Conservation (phyloP, 2,797 vertebrate genomes). For the Lerista edwardsae region DNA sequence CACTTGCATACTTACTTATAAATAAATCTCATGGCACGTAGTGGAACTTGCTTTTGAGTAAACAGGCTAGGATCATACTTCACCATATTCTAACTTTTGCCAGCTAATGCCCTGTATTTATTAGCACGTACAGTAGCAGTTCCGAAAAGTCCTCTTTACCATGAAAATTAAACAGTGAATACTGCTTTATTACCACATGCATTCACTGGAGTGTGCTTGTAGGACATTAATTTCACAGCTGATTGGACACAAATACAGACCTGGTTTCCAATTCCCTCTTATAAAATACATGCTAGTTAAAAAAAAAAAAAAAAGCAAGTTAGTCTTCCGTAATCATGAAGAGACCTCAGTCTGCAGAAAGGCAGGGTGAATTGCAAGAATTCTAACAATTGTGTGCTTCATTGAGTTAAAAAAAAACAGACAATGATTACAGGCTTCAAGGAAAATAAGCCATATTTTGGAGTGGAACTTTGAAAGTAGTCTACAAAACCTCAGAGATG, state of each 20-base stretch:
- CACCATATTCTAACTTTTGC: neutral
- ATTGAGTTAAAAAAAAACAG: constrained; percentile 11
- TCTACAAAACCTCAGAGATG: constrained; percentile 30
- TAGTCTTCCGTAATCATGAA: constrained; percentile 38
- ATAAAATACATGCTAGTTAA: constrained; percentile 52
- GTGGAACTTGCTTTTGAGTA: neutral
- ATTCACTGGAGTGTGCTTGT: constrained; percentile 62
- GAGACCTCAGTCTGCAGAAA: constrained; percentile 31
- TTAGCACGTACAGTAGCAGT: constrained; percentile 48
- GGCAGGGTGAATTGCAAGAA: neutral
- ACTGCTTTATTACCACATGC: constrained; percentile 63
- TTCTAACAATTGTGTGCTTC: neutral
- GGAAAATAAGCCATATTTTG: constrained; percentile 6
- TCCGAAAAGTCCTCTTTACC: constrained; percentile 61
- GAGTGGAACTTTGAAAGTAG: constrained; percentile 10
- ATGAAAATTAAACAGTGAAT: constrained; percentile 70
- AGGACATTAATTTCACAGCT: constrained; percentile 74
- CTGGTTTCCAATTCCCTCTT: constrained; percentile 63
- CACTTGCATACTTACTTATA: neutral
- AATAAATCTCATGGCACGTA: neutral
- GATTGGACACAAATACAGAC: constrained; percentile 68
- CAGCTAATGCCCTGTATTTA: constrained; percentile 25
- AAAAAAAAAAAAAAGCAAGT: constrained; percentile 48
- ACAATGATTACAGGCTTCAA: neutral
- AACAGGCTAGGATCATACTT: neutral